Conservation (phyloP, 1,140 invertebrate genomes). For the Lasaia peninsularis region DNA sequence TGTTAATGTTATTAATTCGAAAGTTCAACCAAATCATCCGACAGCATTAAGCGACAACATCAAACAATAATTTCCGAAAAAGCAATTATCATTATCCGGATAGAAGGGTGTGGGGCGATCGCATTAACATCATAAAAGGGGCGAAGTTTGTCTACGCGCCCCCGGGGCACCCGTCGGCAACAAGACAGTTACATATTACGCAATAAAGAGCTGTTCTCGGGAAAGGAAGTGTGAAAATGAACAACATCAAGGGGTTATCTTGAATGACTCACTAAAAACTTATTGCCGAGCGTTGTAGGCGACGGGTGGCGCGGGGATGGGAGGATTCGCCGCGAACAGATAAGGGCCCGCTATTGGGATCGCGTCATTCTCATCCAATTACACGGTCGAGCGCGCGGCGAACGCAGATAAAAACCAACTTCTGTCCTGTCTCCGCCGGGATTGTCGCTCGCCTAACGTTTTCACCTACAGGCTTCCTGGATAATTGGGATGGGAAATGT, state of each 20-base stretch:
- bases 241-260: conserved; percentile 77
- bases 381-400: conserved; percentile 72
- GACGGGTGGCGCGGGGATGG: conserved; percentile 33
- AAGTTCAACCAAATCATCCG: conserved; percentile 46
- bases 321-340: conserved; percentile 72
- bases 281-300: conserved; percentile 52
- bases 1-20: conserved; percentile 43
- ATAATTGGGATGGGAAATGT: conserved; percentile 18
- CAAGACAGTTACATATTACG: conserved; percentile 75
- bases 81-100: conserved; percentile 74
- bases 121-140: conserved; percentile 74
- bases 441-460: conserved; percentile 70
- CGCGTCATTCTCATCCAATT: conserved; percentile 76
- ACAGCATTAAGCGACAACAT: conserved; percentile 67
- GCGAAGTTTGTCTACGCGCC: conserved; percentile 61
- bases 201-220: conserved; percentile 77
- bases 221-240: conserved; percentile 77
- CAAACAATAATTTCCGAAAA: conserved; percentile 76
- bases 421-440: conserved; percentile 64
- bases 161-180: conserved; percentile 65
- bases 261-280: conserved; percentile 77
- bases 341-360: conserved; percentile 74
- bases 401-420: conserved; percentile 64
- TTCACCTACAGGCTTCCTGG: conserved; percentile 54
- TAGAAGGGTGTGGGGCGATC: conserved; percentile 65